Percentiles rank a stretch among this genome's conserved stretches.
phyloP scores from a whole-genome alignment of 1,140 invertebrate species.

The Sminthurinus signatus region DNA sequence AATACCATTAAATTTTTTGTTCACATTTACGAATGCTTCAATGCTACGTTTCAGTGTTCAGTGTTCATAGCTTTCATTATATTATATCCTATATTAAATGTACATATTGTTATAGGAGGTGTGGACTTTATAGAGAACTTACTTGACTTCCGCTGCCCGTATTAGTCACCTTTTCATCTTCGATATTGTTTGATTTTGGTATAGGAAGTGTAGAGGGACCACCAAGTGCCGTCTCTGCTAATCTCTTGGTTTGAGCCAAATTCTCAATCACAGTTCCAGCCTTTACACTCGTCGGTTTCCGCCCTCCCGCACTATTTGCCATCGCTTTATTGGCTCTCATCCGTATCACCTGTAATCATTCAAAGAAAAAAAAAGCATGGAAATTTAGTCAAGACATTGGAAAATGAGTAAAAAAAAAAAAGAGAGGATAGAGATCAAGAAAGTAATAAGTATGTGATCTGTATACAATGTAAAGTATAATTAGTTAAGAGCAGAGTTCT shows the following conservation, averaged over 20 bases:
- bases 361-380: neutral
- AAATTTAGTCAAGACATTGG: too few species aligned
- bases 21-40: too few species aligned
- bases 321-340: constrained; percentile 73
- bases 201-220: constrained; percentile 44
- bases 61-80: too few species aligned
- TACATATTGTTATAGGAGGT: too few species aligned
- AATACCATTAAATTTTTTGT: too few species aligned
- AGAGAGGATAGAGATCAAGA: too few species aligned
- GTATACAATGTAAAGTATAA: too few species aligned
- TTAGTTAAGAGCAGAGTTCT: too few species aligned
- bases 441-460: too few species aligned
- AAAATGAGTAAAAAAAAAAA: too few species aligned
- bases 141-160: constrained; percentile 78
- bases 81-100: too few species aligned
- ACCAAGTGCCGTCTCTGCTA: constrained; percentile 72
- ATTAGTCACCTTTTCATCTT: constrained; percentile 58
- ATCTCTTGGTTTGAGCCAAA: constrained; percentile 66
- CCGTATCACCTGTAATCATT: constrained; percentile 59
- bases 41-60: too few species aligned
- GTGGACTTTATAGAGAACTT: constrained; percentile 22
- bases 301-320: constrained; percentile 55
- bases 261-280: constrained; percentile 83
- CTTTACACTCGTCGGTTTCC: constrained; percentile 60
- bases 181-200: constrained; percentile 54